Evolutionary conservation across 2,113 vertebrate species (phyloP).

Genomic region (Pipra filicauda): DNA sequence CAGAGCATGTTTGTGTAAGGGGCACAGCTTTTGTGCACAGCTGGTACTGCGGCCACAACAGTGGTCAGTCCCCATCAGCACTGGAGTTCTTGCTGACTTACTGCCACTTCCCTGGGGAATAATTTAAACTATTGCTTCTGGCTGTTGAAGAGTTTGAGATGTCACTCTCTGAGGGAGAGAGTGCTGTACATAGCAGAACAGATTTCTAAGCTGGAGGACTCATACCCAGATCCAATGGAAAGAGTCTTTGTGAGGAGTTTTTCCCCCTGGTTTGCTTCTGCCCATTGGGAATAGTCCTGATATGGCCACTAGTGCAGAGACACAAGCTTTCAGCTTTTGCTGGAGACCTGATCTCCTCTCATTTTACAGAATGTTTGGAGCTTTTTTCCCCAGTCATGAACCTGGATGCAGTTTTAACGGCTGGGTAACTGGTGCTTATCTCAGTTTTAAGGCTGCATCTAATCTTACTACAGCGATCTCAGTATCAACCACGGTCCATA

Average conservation of each 20-base stretch:
- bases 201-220: not conserved
- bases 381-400: not conserved
- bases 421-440: not conserved
- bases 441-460: not conserved
- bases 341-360: not conserved
- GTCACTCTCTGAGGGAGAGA: not conserved
- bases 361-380: not conserved
- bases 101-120: not conserved
- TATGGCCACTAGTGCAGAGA: not conserved
- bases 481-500: not conserved
- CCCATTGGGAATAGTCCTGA: not conserved
- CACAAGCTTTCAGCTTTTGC: not conserved
- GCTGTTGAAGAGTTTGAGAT: not conserved
- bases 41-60: not conserved
- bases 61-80: not conserved
- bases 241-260: not conserved
- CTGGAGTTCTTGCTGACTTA: not conserved
- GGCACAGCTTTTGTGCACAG: not conserved
- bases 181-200: not conserved
- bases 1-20: not conserved
- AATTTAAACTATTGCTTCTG: not conserved
- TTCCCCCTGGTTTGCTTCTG: not conserved
- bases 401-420: not conserved
- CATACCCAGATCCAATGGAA: not conserved
- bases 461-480: not conserved